Evolutionary conservation across 2,797 vertebrate genomes (phyloP).

Genomic region (Mastacembelus armatus): DNA sequence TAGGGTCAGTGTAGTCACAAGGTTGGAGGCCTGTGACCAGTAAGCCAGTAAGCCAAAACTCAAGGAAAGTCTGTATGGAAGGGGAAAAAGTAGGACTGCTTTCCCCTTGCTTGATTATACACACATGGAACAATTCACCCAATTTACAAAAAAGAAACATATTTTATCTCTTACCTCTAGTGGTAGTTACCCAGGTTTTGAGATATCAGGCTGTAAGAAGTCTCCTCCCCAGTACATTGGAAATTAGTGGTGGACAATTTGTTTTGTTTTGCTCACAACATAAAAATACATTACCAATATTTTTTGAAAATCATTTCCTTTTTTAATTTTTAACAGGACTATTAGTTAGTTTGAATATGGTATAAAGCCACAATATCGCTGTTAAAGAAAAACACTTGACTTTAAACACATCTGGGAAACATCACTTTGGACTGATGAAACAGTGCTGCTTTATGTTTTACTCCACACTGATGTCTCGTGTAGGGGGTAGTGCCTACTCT

Average conservation of each 20-base stretch:
- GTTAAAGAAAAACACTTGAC: too few species aligned
- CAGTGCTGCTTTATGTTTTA: conserved; percentile 11
- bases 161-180: background rate
- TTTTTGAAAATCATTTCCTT: too few species aligned
- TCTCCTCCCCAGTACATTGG: background rate
- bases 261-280: too few species aligned
- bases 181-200: background rate
- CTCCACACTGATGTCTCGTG: conserved; percentile 43
- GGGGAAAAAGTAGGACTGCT: background rate
- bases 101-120: background rate
- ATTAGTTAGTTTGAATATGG: background rate
- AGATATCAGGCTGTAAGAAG: background rate
- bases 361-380: too few species aligned
- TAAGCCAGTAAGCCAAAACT: conserved; percentile 2
- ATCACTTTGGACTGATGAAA: conserved; percentile 3
- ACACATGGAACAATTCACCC: conserved; percentile 2
- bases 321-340: background rate
- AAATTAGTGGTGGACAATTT: too few species aligned
- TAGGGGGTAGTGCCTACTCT: conserved; percentile 64
- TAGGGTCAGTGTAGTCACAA: conserved; percentile 28
- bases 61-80: conserved; percentile 11
- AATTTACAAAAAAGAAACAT: conserved; percentile 2
- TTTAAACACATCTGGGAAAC: background rate
- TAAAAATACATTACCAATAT: background rate
- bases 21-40: conserved; percentile 8